Evolutionary conservation across 2,797 vertebrate genomes (phyloP).

Genomic region (Labroides dimidiatus): DNA sequence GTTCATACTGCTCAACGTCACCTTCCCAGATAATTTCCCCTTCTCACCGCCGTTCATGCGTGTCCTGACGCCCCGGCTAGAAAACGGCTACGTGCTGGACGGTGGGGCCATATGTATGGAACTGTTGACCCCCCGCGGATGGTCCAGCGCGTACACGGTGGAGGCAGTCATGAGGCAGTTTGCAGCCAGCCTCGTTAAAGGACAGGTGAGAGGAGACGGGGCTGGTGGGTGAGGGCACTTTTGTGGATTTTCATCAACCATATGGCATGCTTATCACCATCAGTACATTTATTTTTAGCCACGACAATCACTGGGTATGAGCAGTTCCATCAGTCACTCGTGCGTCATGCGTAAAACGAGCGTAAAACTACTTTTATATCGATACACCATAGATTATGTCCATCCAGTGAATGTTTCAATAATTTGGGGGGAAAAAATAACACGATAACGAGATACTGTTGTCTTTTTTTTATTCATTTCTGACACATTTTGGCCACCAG

Average conservation of each 20-base stretch:
- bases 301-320: constrained; percentile 10
- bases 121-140: constrained; percentile 97
- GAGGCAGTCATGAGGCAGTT: constrained; percentile 99
- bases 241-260: constrained; percentile 30
- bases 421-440: too few species aligned
- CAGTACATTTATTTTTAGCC: constrained; percentile 14
- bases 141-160: constrained; percentile 99
- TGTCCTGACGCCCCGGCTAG: constrained; percentile 96
- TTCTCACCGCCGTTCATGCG: constrained; percentile 99
- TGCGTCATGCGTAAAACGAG: constrained; percentile 55
- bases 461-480: too few species aligned
- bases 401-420: background rate
- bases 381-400: background rate
- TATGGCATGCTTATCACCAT: constrained; percentile 23
- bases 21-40: constrained; percentile 99
- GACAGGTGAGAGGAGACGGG: constrained; percentile 90
- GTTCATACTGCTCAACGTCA: constrained; percentile 98
- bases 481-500: too few species aligned
- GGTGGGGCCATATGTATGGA: constrained; percentile 99
- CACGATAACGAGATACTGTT: too few species aligned
- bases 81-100: constrained; percentile 99
- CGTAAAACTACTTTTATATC: constrained; percentile 33
- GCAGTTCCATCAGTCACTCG: constrained; percentile 1
- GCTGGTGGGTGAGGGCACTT: constrained; percentile 25
- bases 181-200: constrained; percentile 98